Base-by-base conservation (phyloP, 2,797 vertebrate genomes). In the Amphiprion clarkii region DNA sequence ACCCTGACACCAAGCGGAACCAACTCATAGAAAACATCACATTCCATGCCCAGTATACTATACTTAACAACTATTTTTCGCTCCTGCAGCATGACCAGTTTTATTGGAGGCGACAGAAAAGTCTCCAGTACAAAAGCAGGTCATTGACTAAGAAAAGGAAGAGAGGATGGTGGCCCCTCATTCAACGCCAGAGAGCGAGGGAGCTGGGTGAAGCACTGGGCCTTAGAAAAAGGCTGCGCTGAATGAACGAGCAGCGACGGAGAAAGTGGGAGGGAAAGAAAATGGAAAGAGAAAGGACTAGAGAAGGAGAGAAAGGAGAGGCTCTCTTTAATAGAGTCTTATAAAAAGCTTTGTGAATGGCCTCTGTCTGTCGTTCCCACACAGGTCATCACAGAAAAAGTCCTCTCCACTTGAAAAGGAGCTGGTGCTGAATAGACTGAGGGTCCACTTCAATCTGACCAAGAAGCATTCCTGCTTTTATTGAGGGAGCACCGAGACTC, bases 361-460 rank as follows among this genome's bases (percentile, higher is more conserved):
- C 67, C 81, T 71, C 61, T 40, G 76, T 80, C 78, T 67, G 78
- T 76, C 66, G 80, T 87, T 92, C 81, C 82, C 88, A 89, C 88
- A 89, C 67, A 61, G 79, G 77, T 83, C 76, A 70, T 48, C 39
- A 53, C 51, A 61, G 62, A 74, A 80, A 67, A 69, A 31, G 33
- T 79, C 75, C 72, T 75, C 71, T 82, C 33, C 59, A 72, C 46
- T 79, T 88, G 60, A 89, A 89, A 85, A 80, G 64, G n/a, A 79
- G 51, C 55, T 58, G 64, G 14, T 25, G 49, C 46, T 89, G 74
- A 88, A 89, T 57, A 67, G 82, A 77, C 48, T 74, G 0, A 0
- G 80, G 80, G 64, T 78, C 76, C 74, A 74, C 89, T 88, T 80
- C 57, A 75, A 44, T 57, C 27, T 63, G 70, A 76, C 12, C 21